Conservation (phyloP, 2,113 vertebrate genomes). For the Sorex araneus region DNA sequence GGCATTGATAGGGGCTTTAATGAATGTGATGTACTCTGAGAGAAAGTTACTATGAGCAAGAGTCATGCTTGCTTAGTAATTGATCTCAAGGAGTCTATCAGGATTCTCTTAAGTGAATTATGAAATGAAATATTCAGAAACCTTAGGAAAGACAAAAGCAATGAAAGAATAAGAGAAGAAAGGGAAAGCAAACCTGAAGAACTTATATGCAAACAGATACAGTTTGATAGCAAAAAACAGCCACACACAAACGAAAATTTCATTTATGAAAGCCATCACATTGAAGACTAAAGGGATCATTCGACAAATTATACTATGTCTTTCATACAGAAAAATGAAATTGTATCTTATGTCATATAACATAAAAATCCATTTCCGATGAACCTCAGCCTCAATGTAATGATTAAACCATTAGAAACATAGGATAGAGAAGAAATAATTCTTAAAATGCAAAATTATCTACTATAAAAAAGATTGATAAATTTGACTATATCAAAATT, state of each 20-base stretch:
- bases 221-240: background rate
- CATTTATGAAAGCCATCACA: background rate
- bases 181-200: background rate
- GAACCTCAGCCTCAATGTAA: background rate
- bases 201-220: background rate
- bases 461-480: conserved; percentile 29
- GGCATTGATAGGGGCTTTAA: background rate
- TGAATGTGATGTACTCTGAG: background rate
- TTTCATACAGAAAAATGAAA: background rate
- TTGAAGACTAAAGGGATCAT: background rate
- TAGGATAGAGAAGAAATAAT: background rate
- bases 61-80: background rate
- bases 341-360: background rate
- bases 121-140: background rate
- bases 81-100: background rate
- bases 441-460: conserved; percentile 8
- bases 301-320: background rate
- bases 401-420: background rate
- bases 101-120: background rate
- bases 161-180: background rate
- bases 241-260: background rate
- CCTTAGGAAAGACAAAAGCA: background rate
- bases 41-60: background rate
- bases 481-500: background rate
- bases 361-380: background rate